These are phyloP conservation scores for Proterorhinus semilunaris DNA, from an alignment of 2,113 vertebrate species.

Conservation along the genomic window DNA sequence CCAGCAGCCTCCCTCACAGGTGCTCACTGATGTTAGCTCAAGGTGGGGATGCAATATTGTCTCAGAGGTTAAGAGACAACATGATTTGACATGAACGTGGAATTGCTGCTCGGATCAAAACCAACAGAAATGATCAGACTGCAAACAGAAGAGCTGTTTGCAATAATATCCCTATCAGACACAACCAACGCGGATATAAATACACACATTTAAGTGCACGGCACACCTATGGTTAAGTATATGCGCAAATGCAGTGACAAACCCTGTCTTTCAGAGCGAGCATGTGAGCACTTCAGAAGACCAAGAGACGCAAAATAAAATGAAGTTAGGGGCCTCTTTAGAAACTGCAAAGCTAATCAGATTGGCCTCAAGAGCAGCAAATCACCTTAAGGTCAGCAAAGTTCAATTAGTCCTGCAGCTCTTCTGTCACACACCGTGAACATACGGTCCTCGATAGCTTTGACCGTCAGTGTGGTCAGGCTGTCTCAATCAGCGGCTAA, in stretches of 20 bases:
- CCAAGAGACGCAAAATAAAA: slow-evolving; percentile 36
- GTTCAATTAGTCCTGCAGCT: slow-evolving; percentile 51
- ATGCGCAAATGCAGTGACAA: slow-evolving; percentile 4
- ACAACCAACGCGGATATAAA: slow-evolving; percentile 6
- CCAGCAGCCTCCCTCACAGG: slow-evolving; percentile 19
- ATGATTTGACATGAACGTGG: slow-evolving; percentile 7
- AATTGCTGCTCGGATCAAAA: slow-evolving; percentile 7
- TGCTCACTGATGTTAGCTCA: slow-evolving; percentile 28
- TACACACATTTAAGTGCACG: not conserved
- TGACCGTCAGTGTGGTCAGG: slow-evolving; percentile 18
- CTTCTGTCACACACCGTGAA: slow-evolving; percentile 16
- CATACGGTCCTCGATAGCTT: slow-evolving; percentile 8
- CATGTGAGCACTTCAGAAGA: slow-evolving; percentile 30
- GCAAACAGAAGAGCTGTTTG: not conserved
- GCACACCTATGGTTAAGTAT: not conserved
- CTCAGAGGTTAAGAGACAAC: slow-evolving; percentile 16
- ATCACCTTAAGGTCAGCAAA: slow-evolving; percentile 64
- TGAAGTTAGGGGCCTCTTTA: slow-evolving; percentile 43
- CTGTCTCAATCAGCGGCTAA: slow-evolving; percentile 36
- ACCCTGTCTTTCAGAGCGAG: slow-evolving; percentile 15
- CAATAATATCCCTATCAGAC: slow-evolving; percentile 13
- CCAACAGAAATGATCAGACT: not conserved
- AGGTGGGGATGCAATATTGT: slow-evolving; percentile 36
- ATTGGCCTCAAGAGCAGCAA: slow-evolving; percentile 52
- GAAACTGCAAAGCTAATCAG: slow-evolving; percentile 46